phyloP scores from a whole-genome alignment of 2,797 vertebrate species.

The Protosalanx chinensis region DNA sequence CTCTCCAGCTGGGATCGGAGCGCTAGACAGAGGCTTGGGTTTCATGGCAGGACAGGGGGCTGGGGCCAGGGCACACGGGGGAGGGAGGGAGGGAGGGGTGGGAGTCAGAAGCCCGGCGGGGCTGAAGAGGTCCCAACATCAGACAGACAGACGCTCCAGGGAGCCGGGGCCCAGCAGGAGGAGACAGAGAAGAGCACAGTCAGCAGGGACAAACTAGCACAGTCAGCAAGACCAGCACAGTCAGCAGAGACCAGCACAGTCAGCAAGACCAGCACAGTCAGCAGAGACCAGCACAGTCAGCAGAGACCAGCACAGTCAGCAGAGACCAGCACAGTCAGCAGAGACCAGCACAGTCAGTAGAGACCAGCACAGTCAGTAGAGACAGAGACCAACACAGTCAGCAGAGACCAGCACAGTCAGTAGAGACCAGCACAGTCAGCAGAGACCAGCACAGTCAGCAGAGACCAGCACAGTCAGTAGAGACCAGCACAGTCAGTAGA shows the following conservation, averaged over 20 bases:
- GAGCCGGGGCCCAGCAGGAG: conserved; percentile 53
- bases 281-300: too few relatives aligned
- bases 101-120: neutral
- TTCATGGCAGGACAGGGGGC: conserved; percentile 64
- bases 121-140: conserved; percentile 45
- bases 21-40: conserved; percentile 66
- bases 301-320: too few relatives aligned
- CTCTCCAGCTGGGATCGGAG: conserved; percentile 77
- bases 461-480: conserved; percentile 36
- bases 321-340: too few relatives aligned
- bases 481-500: conserved; percentile 28
- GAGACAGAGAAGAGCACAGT: conserved; percentile 52
- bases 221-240: too few relatives aligned
- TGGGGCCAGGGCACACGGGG: conserved; percentile 33
- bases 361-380: too few relatives aligned
- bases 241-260: too few relatives aligned
- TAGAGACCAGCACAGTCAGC: neutral
- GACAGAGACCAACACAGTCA: too few relatives aligned
- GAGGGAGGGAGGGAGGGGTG: conserved; percentile 37
- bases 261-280: too few relatives aligned
- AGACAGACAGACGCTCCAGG: conserved; percentile 62
- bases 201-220: too few relatives aligned
- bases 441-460: conserved; percentile 45
- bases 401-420: too few relatives aligned
- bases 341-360: too few relatives aligned